phyloP scores from a whole-genome alignment of 2,113 vertebrate genomes.

The Patagioenas fasciata region DNA sequence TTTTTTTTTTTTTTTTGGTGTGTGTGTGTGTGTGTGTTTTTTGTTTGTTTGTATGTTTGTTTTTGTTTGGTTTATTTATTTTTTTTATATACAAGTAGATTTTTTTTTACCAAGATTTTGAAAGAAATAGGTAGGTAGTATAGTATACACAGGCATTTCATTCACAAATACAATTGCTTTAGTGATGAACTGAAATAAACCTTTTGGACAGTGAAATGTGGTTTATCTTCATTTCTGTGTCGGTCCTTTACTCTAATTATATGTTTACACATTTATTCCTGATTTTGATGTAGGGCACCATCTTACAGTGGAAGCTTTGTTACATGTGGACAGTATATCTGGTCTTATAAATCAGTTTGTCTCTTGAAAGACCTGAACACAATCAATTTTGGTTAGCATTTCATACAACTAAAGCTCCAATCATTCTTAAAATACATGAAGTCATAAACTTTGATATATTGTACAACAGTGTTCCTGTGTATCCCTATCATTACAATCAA shows the following conservation, averaged over 20 bases:
- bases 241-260: not conserved
- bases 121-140: not conserved
- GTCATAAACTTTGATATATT: not conserved
- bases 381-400: not conserved
- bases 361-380: not conserved
- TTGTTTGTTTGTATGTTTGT: not conserved
- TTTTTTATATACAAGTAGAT: not conserved
- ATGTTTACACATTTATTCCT: not conserved
- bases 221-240: not conserved
- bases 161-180: not conserved
- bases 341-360: not conserved
- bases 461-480: not conserved
- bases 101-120: not conserved
- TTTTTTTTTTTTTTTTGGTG: too few species aligned
- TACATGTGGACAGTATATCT: not conserved
- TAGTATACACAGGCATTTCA: not conserved
- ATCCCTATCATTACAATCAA: not conserved
- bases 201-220: accelerated
- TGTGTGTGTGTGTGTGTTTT: accelerated
- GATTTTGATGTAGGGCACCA: not conserved
- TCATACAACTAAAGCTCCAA: not conserved
- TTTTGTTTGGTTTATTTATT: not conserved
- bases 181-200: not conserved
- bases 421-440: not conserved
- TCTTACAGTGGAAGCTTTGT: not conserved